phyloP scores from a whole-genome alignment of 2,797 vertebrate species.

The Epinephelus awoara region DNA sequence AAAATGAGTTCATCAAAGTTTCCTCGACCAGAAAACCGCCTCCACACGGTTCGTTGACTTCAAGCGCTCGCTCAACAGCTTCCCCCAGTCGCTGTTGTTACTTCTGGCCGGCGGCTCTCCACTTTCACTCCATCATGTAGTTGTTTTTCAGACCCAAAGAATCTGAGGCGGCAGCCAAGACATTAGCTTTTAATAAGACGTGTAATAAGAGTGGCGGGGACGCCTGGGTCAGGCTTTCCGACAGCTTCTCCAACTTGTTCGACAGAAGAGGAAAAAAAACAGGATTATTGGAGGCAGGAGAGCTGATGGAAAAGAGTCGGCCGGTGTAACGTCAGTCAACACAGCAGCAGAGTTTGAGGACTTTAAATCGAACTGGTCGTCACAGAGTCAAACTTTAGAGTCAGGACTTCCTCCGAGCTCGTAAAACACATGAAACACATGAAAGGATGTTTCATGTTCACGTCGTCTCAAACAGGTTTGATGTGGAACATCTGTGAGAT shows the following conservation, averaged over 20 bases:
- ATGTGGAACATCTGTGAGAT: no score
- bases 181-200: constrained; percentile 70
- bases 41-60: background rate
- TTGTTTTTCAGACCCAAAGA: constrained; percentile 50
- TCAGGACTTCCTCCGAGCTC: background rate
- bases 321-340: constrained; percentile 30
- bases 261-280: constrained; percentile 32
- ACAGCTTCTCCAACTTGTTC: constrained; percentile 63
- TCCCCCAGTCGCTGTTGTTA: constrained; percentile 55
- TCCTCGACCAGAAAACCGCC: background rate
- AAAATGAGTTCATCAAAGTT: background rate
- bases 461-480: no score
- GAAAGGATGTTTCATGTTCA: background rate
- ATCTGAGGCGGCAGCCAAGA: constrained; percentile 55
- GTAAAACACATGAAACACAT: background rate
- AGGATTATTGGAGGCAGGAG: constrained; percentile 34
- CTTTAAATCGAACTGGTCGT: background rate
- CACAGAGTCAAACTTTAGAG: background rate
- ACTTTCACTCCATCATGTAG: constrained; percentile 42
- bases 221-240: constrained; percentile 72
- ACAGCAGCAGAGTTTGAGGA: constrained; percentile 10
- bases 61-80: constrained; percentile 4
- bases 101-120: constrained; percentile 48
- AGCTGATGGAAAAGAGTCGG: constrained; percentile 32
- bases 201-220: constrained; percentile 34